Evolutionary conservation across 2,797 vertebrate species (phyloP), one percentile per base, ranked within the genome.

Genomic region (Cryptoblepharus egeriae): DNA sequence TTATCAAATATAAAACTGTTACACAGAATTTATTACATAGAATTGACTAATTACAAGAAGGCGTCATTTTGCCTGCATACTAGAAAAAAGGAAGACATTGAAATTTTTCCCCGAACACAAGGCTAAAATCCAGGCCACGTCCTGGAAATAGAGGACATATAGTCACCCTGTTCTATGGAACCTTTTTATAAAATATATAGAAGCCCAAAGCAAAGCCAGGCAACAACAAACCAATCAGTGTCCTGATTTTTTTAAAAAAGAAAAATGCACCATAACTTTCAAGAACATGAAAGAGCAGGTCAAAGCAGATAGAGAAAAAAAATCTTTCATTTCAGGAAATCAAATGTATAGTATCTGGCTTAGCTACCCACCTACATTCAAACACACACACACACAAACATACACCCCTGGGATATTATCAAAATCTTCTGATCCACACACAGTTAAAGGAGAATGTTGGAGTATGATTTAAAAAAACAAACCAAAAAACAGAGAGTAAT

Each of bases 391-490:
- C 42, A 45, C 45, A 49, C 45, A 9, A 4, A 42, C 39, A 42
- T 9, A 42, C 6, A 49, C 65, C 68, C 18, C 3, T 12, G 83
- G 24, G 12, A 28, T 87, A 77, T 70, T 71, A 63, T 32, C 28
- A 57, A 61, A n/a, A 77, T 26, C n/a, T 45, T 74, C n/a, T 22
- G 22, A 70, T 63, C n/a, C 65, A n/a, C 26, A 57, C 49, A 57
- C 73, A 57, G n/a, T 63, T 73, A 69, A 78, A 78, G 24, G 22
- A 79, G 13, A 49, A 0, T 82, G 82, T 86, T 68, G 28, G 90
- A 57, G 45, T 5, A 0, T 60, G 49, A 32, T 18, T 0, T 75
- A 78, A 71, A 22, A 49, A 42, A 42, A 42, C 4, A 42, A 42
- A 42, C n/a, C n/a, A 42, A 42, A 42, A 77, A 76, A 78, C 4